phyloP scores from a whole-genome alignment of 2,888 invertebrate genomes.

The Lacanobia oleracea region DNA sequence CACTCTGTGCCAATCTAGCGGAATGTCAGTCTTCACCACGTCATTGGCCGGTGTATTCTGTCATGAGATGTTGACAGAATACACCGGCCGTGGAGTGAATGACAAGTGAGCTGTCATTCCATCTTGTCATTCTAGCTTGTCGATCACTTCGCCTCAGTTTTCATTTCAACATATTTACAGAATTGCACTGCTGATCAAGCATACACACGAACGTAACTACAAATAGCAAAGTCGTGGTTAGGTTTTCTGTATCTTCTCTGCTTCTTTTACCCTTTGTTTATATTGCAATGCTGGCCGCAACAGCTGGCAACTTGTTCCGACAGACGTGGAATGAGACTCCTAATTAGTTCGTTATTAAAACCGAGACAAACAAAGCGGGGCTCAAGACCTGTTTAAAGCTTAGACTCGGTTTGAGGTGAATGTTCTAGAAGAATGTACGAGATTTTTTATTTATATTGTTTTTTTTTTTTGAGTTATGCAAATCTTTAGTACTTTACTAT shows the following conservation, averaged over 20 bases:
- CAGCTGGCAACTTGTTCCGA: slow-evolving; percentile 1
- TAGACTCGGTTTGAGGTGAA: slow-evolving; percentile 12
- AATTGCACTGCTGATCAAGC: too few relatives aligned
- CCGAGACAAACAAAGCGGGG: slow-evolving; percentile 23
- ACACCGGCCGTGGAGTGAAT: too few relatives aligned
- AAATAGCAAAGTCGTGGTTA: too few relatives aligned
- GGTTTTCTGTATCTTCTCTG: slow-evolving; percentile 1
- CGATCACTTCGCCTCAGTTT: too few relatives aligned
- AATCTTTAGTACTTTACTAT: background rate
- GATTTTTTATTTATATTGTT: slow-evolving; percentile 5
- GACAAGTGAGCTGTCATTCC: too few relatives aligned
- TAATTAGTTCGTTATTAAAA: slow-evolving; percentile 56
- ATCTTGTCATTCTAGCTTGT: too few relatives aligned
- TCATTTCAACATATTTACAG: too few relatives aligned
- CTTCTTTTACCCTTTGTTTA: slow-evolving; percentile 5
- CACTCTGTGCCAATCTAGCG: too few relatives aligned
- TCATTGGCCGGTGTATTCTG: too few relatives aligned
- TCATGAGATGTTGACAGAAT: too few relatives aligned
- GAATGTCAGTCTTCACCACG: too few relatives aligned
- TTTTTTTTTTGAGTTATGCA: background rate
- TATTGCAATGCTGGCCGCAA: slow-evolving; percentile 15
- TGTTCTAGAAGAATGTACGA: slow-evolving; percentile 9
- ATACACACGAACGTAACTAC: too few relatives aligned
- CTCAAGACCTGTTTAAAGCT: slow-evolving; percentile 24
- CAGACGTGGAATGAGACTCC: slow-evolving; percentile 36